These are phyloP conservation scores for Pelosia muscerda DNA, from an alignment of 2,888 invertebrate genomes.

Conservation along the genomic window DNA sequence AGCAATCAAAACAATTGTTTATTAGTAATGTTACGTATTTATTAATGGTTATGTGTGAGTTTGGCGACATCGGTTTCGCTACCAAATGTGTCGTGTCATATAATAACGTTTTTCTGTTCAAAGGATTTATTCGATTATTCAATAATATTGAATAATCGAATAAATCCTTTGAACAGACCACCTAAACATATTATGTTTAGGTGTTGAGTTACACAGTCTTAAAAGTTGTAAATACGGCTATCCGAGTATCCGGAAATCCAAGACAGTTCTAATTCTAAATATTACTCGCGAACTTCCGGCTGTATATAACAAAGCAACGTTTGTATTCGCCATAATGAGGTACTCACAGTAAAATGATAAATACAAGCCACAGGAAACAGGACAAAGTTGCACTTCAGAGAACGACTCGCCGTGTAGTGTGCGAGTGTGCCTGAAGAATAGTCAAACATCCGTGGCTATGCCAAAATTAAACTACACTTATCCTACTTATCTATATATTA, in stretches of 20 bases:
- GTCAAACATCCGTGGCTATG: conserved; percentile 12
- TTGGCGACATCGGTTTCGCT: no score
- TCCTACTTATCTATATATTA: not conserved
- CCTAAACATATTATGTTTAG: no score
- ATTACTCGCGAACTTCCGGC: conserved; percentile 36
- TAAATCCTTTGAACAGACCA: no score
- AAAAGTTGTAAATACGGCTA: not conserved
- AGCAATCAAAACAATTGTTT: no score
- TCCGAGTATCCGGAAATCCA: not conserved
- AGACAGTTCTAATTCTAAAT: conserved; percentile 20
- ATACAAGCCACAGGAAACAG: conserved; percentile 49
- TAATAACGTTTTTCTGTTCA: no score
- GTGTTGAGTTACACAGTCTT: not conserved
- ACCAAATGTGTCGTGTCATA: no score
- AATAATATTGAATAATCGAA: no score
- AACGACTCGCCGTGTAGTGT: conserved; percentile 27
- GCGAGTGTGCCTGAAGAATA: conserved; percentile 6
- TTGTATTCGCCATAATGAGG: conserved; percentile 31
- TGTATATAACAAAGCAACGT: conserved; percentile 38
- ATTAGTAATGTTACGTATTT: no score
- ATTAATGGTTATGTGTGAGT: no score
- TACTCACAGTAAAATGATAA: conserved; percentile 40
- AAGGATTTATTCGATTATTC: not conserved
- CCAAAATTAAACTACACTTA: conserved; percentile 6
- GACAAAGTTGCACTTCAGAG: conserved; percentile 60